A percentile compares a stretch with the other conserved stretches of the same genome.
Evolutionary conservation across 2,113 vertebrate genomes (phyloP).

Genomic region (mouse (Mus musculus)): GRCm39 chr17:88681001-88681500

Average conservation of each 20-base stretch:
- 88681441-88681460: background rate
- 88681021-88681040: no score
- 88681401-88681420: background rate
- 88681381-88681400: background rate
- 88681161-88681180: no score
- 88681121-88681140: no score
- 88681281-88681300: background rate
- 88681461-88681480: background rate
- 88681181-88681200: background rate
- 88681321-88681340: background rate
- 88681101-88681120: no score
- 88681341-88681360: background rate
- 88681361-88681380: background rate
- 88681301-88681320: background rate
- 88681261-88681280: background rate
- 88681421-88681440: background rate
- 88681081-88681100: no score
- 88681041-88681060: no score
- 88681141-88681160: no score
- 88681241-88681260: accelerated
- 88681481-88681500: background rate
- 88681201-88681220: background rate
- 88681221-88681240: background rate
- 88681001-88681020: no score
- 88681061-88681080: no score